phyloP scores from a whole-genome alignment of 2,888 invertebrate genomes.

The Cheilosia soror region DNA sequence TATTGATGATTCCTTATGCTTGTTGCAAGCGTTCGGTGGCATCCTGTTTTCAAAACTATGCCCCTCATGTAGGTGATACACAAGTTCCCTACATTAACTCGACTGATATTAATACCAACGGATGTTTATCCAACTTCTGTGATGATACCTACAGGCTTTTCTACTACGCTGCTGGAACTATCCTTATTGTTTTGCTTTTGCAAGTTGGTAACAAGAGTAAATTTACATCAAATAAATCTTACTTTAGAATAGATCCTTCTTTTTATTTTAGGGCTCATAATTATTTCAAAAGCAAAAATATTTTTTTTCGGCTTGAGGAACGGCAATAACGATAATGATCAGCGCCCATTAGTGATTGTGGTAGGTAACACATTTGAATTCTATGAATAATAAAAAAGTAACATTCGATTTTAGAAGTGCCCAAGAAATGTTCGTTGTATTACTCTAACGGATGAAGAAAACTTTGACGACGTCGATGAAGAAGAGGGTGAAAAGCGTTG shows the following conservation, averaged over 20 bases:
- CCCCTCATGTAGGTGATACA: constrained; percentile 57
- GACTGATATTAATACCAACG: constrained; percentile 78
- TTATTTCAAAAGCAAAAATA: constrained; percentile 14
- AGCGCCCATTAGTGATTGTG: constrained; percentile 50
- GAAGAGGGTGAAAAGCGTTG: not conserved
- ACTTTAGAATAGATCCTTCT: constrained; percentile 6
- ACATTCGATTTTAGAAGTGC: constrained; percentile 41
- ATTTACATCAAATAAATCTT: not conserved
- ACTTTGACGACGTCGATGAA: constrained; percentile 23
- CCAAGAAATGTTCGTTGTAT: constrained; percentile 57
- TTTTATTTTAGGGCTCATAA: not conserved
- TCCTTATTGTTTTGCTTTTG: constrained; percentile 3
- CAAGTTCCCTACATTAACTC: constrained; percentile 76
- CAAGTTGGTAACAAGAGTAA: constrained; percentile 28
- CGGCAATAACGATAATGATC: constrained; percentile 1
- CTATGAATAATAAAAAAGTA: not conserved
- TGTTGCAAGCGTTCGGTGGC: constrained; percentile 78
- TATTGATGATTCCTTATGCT: constrained; percentile 79
- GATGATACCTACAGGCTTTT: not conserved
- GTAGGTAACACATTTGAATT: constrained; percentile 7
- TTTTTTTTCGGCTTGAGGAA: not conserved
- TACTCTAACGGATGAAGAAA: constrained; percentile 43
- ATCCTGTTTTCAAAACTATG: constrained; percentile 76
- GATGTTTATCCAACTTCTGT: constrained; percentile 77
- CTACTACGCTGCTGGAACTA: not conserved